Percentiles rank a stretch among this genome's conserved stretches.
These are phyloP conservation scores for Polydrusus pterygomalis DNA, from an alignment of 2,888 invertebrate species.

Conservation along the genomic window DNA sequence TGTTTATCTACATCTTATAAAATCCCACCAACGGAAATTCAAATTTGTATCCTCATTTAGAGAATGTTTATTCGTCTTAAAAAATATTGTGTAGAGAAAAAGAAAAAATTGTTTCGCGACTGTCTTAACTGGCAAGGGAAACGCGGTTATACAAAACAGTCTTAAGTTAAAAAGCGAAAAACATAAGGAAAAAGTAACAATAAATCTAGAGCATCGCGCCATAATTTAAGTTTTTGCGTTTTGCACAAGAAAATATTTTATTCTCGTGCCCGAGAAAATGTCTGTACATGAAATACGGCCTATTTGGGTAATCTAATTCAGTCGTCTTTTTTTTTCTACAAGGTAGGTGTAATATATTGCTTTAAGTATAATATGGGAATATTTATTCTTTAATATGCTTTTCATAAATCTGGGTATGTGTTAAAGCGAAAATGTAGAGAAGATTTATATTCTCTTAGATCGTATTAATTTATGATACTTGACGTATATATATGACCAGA, in stretches of 20 bases:
- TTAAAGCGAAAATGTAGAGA: slow-evolving; percentile 2
- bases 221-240: slow-evolving; percentile 49
- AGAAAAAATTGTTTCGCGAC: background rate
- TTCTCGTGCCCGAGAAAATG: slow-evolving; percentile 43
- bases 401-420: slow-evolving; percentile 11
- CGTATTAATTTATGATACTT: too few species aligned
- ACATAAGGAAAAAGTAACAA: slow-evolving; percentile 39
- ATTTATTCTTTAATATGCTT: slow-evolving; percentile 33
- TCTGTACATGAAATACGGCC: slow-evolving; percentile 50
- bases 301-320: slow-evolving; percentile 52
- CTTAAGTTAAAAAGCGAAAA: slow-evolving; percentile 29
- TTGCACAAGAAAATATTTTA: slow-evolving; percentile 49
- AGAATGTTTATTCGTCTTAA: too few species aligned
- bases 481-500: too few species aligned
- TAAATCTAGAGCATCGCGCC: slow-evolving; percentile 43
- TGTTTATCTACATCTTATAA: too few species aligned
- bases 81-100: background rate
- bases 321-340: slow-evolving; percentile 27
- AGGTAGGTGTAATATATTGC: slow-evolving; percentile 21
- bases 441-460: slow-evolving; percentile 9
- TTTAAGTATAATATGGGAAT: slow-evolving; percentile 24
- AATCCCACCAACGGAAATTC: too few species aligned
- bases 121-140: background rate
- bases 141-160: slow-evolving; percentile 36
- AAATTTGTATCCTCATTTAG: too few species aligned